Evolutionary conservation across 2,888 invertebrate genomes (phyloP), one percentile per base, ranked within the genome.

Genomic region (Maniola hyperantus): DNA sequence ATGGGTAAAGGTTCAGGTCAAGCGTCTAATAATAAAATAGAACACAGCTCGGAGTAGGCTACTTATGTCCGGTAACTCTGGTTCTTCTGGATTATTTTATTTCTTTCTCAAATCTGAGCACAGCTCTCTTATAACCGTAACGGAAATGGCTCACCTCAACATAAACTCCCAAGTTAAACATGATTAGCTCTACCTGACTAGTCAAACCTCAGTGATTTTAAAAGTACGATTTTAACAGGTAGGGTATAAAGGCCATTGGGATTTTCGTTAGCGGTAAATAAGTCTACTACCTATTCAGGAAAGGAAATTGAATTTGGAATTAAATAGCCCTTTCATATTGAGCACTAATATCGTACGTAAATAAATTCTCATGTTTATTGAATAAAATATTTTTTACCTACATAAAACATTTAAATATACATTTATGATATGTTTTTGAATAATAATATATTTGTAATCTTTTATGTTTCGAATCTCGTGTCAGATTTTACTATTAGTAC

Each of bases 201-300:
- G 50, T 20, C 50, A 51, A 26, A 20, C 50, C 26, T 51, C 26
- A 20, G 10, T 13, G 50, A 51, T 51, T 51, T 51, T 26, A 50
- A 20, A 26, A 51, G 11, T 11, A 20, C 6, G 20, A 5, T 51
- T 6, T 51, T 20, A 10, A 20, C 6, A 51, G 11, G 8, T 26
- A 26, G 26, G 11, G 8, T 26, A 26, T 26, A 26, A 51, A 26
- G 20, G 26, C 50, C 20, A 6, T 10, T 51, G 11, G 26, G 50
- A 20, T 51, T 26, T 39, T 39, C 39, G 11, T 10, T 39, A 39
- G 10, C 11, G 39, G 44, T n/a, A n/a, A 44, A 44, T 44, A 44
- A 6, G 36, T 36, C 36, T 42, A n/a, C 15, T n/a, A n/a, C n/a
- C n/a, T 48, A 48, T 48, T 46, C 46, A 46, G 48, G 8, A 18